Base-by-base conservation (phyloP, 2,888 invertebrate species). In the Zhuqinia jingwanae region DNA sequence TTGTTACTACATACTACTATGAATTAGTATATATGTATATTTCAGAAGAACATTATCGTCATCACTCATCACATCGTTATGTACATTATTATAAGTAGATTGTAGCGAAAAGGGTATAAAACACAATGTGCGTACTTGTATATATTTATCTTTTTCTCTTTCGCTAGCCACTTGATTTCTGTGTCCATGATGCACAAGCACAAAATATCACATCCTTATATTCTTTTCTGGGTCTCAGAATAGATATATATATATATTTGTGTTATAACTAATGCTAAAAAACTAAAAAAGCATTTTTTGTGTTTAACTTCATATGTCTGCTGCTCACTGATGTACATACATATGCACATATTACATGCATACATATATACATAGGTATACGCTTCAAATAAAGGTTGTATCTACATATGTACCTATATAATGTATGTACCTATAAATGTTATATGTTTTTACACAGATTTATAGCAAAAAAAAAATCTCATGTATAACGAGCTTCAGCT, bases 11-110 rank as follows among this genome's bases (percentile, higher is more conserved):
- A n/a, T 73, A 17, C 50, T 73, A 15, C 73, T 53, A 50, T 27
- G 36, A 63, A 63, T n/a, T n/a, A 36, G n/a, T 63, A n/a, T 36
- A 8, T 36, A 36, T 63, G 63, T 68, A 68, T 50, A 42, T 53
- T 68, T 58, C 50, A 53, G 78, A n/a, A n/a, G n/a, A 42, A 68
- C 70, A 70, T 60, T 81, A 81, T 81, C 81, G 60, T 81, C 81
- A 81, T 81, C 80, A 73, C 30, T n/a, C 70, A 22, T 13, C 58
- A 58, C 81, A 81, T 81, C 81, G 73, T 81, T 73, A 81, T 65
- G 53, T 20, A 53, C 30, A 27, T 47, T 53, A 68, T 63, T 47
- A 20, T 45, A 22, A n/a, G 47, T 11, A 17, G 36, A 36, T 36
- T 75, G 30, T 53, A 70, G 20, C 22, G 25, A 70, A 20, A n/a